Evolutionary conservation across 2,888 invertebrate species (phyloP), one percentile per base, ranked within the genome.

Genomic region (Chymomyza procnemis): DNA sequence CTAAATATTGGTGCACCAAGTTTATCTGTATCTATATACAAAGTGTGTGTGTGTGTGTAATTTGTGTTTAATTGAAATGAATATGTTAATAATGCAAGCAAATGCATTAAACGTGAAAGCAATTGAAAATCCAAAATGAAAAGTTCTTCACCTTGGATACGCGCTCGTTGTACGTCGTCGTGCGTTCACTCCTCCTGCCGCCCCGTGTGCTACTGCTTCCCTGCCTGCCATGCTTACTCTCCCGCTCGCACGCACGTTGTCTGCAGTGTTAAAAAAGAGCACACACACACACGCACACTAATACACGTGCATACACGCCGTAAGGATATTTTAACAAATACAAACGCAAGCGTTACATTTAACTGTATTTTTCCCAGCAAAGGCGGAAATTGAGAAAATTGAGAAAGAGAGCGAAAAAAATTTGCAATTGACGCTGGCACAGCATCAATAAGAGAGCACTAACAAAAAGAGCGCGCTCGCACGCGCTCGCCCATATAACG

Each of bases 371-470:
- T 41, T 12, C 34, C 3, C 8, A 41, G 34, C 12, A 12, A 41
- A 3, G 34, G 9, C 12, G 9, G 12, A 41, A 41, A 41, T 41
- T 41, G 34, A 41, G 34, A 41, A 12, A 12, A 41, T 9, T 41
- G 9, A 9, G 34, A 41, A 12, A 12, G 34, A 41, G 34, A 12
- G 9, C 34, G 34, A 41, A 12, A 41, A 41, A 41, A 41, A 41
- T 41, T 26, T 26, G 26, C 26, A 26, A 26, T 26, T 71, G 76
- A 71, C 76, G 71, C 71, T 76, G 75, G 71, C 74, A 59, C 61
- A 76, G 69, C 69, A 61, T 71, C 69, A 76, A 76, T 76, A 26
- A 26, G 26, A 26, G 26, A 26, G 26, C 26, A 76, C 67, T 67
- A 61, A 69, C 69, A 76, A 76, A 74, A 12, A 41, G 34, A 41